A percentile compares a stretch with the other conserved stretches of the same genome.
Conservation (phyloP, 2,888 invertebrate genomes). For the Drosophila tripunctata region DNA sequence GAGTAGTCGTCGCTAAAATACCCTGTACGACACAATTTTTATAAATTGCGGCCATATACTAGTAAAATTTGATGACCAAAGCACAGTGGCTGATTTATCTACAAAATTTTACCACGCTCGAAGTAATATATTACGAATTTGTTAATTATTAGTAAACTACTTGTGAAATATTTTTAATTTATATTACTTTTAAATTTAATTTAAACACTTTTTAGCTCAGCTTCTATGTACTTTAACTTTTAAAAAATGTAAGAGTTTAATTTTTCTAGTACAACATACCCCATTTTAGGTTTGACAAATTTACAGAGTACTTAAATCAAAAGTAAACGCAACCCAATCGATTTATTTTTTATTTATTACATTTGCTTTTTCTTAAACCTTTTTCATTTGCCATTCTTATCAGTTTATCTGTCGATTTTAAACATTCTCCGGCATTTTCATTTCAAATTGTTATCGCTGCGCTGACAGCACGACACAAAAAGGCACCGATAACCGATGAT, state of each 20-base stretch:
- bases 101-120: no score
- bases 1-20: slow-evolving; percentile 12
- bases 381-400: slow-evolving; percentile 5
- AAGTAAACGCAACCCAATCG: slow-evolving; percentile 2
- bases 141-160: no score
- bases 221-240: no score
- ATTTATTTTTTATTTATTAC: slow-evolving; percentile 11
- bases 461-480: slow-evolving; percentile 23
- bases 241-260: no score
- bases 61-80: no score
- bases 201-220: background rate
- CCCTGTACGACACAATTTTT: slow-evolving; percentile 19
- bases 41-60: no score
- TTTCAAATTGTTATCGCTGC: slow-evolving; percentile 45
- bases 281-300: background rate
- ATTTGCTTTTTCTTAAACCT: slow-evolving; percentile 14
- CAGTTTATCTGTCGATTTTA: background rate
- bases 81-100: no score
- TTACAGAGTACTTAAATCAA: slow-evolving; percentile 10
- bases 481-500: slow-evolving; percentile 41
- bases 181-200: background rate
- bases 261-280: background rate
- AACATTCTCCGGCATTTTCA: no score
- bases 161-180: no score
- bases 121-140: no score